Base-by-base conservation (phyloP, 2,888 invertebrate genomes). In the Lutraria lutraria region DNA sequence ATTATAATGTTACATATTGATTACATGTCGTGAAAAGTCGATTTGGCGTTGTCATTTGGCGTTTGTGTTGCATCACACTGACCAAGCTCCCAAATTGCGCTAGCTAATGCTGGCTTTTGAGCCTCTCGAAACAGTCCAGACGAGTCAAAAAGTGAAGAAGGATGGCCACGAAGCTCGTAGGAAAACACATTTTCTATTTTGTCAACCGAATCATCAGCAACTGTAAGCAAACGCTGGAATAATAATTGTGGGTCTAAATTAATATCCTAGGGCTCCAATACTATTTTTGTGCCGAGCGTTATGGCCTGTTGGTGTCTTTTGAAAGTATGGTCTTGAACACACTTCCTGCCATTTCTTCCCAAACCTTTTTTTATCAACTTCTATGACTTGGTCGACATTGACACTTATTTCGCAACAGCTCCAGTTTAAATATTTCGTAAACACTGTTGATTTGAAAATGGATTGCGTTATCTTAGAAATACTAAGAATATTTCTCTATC, bases 21-120 rank as follows among this genome's bases (percentile, higher is more conserved):
- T 53, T 92, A 89, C 12, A 93, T 93, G n/a, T 93, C 93, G 90
- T 92, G 92, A n/a, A 93, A 53, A 4, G 93, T 92, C 53, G n/a
- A 81, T 3, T 8, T 25, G 12, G 25, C n/a, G 2, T 4, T 54
- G 53, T 81, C 25, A n/a, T 1, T n/a, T n/a, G 43, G n/a, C 13
- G n/a, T 25, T 19, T 53, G 8, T 43, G 15, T 43, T 6, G 53
- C 21, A 29, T 85, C 81, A 72, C 88, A 90, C 21, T 85, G 21
- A 2, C 89, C 87, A 21, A 83, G 25, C 52, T 63, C 80, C 92
- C 90, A 92, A 15, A 94, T 86, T 21, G 91, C 92, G 86, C 93
- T 89, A 15, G 92, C 93, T 16, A 94, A 88, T 4, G 68, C 43
- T 43, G 93, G 81, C 79, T 94, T 94, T 56, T 93, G 87, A 25